phyloP scores from a whole-genome alignment of 2,113 vertebrate genomes.

The Microcebus lehilahytsara region DNA sequence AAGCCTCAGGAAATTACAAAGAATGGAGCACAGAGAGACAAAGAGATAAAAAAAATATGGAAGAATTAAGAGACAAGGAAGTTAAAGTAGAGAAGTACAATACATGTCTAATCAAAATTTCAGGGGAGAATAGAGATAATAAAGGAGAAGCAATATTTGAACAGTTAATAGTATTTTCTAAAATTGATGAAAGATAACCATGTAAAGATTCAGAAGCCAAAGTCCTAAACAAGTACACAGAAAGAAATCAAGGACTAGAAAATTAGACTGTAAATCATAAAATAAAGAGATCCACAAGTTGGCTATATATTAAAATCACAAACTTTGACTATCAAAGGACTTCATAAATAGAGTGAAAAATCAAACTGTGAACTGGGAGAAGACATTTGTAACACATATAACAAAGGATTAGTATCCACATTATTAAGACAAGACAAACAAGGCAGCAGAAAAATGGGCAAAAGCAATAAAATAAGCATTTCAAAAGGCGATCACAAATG shows the following conservation, averaged over 20 bases:
- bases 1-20: neutral
- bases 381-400: neutral
- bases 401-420: neutral
- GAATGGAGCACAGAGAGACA: neutral
- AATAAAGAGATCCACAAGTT: neutral
- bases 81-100: neutral
- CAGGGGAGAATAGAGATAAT: neutral
- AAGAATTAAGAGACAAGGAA: neutral
- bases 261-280: neutral
- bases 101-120: neutral
- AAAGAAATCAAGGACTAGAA: slow-evolving; percentile 38
- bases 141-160: neutral
- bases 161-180: neutral
- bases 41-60: neutral
- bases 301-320: slow-evolving; percentile 1
- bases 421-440: neutral
- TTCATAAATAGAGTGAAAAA: slow-evolving; percentile 14
- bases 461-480: slow-evolving; percentile 22
- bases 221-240: neutral
- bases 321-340: slow-evolving; percentile 10
- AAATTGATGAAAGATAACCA: neutral
- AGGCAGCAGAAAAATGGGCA: neutral
- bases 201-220: neutral
- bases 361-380: slow-evolving; percentile 7
- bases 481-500: slow-evolving; percentile 33